phyloP scores from a whole-genome alignment of 1,140 invertebrate species.

The Ephestia elutella region DNA sequence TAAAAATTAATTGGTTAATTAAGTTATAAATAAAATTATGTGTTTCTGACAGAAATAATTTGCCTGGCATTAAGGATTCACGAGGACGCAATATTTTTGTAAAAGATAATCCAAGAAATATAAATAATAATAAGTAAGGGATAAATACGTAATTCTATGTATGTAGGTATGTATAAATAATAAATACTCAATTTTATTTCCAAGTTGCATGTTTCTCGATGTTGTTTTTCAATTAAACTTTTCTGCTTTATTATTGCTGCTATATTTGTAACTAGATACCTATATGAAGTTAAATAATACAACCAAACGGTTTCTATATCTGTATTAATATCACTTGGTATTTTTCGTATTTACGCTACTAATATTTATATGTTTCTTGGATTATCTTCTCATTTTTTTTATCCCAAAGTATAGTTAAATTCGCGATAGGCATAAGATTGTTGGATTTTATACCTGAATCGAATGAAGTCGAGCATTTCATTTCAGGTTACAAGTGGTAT shows the following conservation, averaged over 20 bases:
- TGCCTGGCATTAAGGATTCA: slow-evolving; percentile 65
- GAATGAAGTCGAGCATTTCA: slow-evolving; percentile 11
- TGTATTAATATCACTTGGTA: too few relatives aligned
- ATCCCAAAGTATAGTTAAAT: slow-evolving; percentile 7
- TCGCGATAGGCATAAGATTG: slow-evolving; percentile 26
- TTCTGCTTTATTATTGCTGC: too few relatives aligned
- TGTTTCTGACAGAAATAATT: background rate
- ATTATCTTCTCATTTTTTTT: background rate
- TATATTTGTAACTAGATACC: too few relatives aligned
- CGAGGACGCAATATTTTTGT: slow-evolving; percentile 55
- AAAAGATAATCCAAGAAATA: slow-evolving; percentile 15
- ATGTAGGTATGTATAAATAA: too few relatives aligned
- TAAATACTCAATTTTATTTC: too few relatives aligned
- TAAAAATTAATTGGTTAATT: slow-evolving; percentile 4
- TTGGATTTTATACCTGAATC: slow-evolving; percentile 37
- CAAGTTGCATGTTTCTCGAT: too few relatives aligned
- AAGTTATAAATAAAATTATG: slow-evolving; percentile 8
- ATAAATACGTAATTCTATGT: too few relatives aligned
- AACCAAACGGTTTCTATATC: too few relatives aligned
- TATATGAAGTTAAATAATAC: too few relatives aligned
- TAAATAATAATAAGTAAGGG: slow-evolving; percentile 3
- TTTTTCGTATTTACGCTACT: too few relatives aligned
- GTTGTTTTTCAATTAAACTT: too few relatives aligned
- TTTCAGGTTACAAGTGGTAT: slow-evolving; percentile 39
- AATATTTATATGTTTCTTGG: background rate